A percentile compares a stretch with the other conserved stretches of the same genome.
Conservation (phyloP, 2,888 invertebrate genomes). For the Phorcus lineatus region DNA sequence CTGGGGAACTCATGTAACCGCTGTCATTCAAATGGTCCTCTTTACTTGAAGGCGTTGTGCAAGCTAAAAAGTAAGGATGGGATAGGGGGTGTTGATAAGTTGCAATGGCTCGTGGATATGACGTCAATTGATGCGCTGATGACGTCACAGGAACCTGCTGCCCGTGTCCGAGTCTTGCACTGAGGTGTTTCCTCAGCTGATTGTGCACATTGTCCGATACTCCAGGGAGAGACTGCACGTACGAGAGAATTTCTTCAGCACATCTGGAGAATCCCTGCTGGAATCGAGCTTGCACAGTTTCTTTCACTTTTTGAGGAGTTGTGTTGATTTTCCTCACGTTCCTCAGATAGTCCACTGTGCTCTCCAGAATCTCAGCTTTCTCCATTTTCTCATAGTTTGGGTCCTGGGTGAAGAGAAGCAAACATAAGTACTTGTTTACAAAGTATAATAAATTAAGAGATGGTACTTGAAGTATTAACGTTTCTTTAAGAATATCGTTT, state of each 20-base stretch:
- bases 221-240: conserved; percentile 13
- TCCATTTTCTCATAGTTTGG: conserved; percentile 38
- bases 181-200: conserved; percentile 22
- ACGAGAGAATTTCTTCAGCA: conserved; percentile 24
- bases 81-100: background rate
- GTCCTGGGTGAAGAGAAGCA: conserved; percentile 19
- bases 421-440: too few species aligned
- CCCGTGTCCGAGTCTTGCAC: background rate
- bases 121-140: background rate
- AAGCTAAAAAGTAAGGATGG: background rate
- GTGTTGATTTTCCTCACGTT: conserved; percentile 17
- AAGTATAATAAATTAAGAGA: too few species aligned
- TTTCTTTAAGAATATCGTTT: too few species aligned
- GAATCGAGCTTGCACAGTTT: conserved; percentile 8
- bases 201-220: conserved; percentile 15
- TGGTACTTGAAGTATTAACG: too few species aligned
- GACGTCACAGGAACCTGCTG: conserved; percentile 7
- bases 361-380: conserved; percentile 40
- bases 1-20: background rate
- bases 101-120: background rate
- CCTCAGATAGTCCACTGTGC: conserved; percentile 34
- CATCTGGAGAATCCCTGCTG: conserved; percentile 20
- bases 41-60: background rate
- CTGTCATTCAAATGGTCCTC: background rate
- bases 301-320: background rate